Evolutionary conservation across 1,140 invertebrate species (phyloP), one percentile per base, ranked within the genome.

Genomic region (Trichonephila clavata): DNA sequence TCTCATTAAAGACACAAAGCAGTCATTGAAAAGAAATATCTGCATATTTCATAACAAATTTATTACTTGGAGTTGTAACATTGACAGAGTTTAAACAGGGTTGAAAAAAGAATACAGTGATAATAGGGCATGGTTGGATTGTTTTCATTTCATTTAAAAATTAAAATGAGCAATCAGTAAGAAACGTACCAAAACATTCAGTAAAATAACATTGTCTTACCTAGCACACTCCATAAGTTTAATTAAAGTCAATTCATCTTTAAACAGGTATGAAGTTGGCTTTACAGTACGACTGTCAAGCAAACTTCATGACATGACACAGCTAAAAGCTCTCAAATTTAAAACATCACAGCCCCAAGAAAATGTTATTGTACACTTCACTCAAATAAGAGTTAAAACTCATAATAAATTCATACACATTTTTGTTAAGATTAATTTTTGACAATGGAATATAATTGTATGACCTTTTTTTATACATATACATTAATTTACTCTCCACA

Each of bases 31-130:
- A 90, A 90, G 16, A 68, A 27, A 13, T 27, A 68, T 39, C 2
- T 71, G 39, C 68, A 83, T 93, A 80, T 93, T 93, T 84, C 83
- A 93, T 93, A 93, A 93, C 92, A 93, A 93, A 93, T 93, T 93
- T 93, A 93, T 93, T 93, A 93, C 84, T 80, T 93, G 84, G 84
- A 93, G 83, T 93, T 80, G 81, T 87, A 71, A 93, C 92, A 93
- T 61, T 93, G 92, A 93, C 92, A 71, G 39, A 24, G n/a, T 20
- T 92, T 86, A 18, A 92, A 84, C 90, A 80, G 68, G 83, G 84
- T 63, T 80, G 83, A 93, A 87, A 93, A n/a, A 86, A 93, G 80
- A 43, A 84, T n/a, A 84, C 81, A 84, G 81, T 86, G 61, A 63
- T 88, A 63, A 57, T 63, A 65, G 65, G 71, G n/a, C 43, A 80